phyloP scores from a whole-genome alignment of 2,888 invertebrate genomes.

The Diaprepes abbreviatus region DNA sequence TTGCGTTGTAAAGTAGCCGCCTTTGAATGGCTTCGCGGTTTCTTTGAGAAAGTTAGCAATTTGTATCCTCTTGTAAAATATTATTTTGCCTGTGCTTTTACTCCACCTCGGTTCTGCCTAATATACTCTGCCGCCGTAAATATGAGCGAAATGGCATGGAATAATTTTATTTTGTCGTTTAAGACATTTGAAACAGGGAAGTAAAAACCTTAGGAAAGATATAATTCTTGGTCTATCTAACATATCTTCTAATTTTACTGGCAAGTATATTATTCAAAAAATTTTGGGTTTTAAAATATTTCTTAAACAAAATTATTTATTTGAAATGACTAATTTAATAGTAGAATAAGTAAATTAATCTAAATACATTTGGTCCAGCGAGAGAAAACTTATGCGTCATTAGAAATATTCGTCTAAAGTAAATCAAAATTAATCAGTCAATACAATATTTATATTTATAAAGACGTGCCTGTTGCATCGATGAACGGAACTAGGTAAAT shows the following conservation, averaged over 20 bases:
- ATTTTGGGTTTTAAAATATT: too few species aligned
- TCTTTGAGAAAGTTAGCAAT: conserved; percentile 61
- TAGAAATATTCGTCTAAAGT: too few species aligned
- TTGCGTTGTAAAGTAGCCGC: conserved; percentile 35
- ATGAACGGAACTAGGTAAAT: too few species aligned
- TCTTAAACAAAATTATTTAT: too few species aligned
- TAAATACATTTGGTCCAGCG: too few species aligned
- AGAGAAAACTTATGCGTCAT: too few species aligned
- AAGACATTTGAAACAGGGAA: conserved; percentile 34
- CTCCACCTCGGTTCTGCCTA: conserved; percentile 54
- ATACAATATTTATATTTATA: too few species aligned
- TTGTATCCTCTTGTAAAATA: conserved; percentile 63
- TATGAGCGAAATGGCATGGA: conserved; percentile 56
- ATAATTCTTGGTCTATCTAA: conserved; percentile 7
- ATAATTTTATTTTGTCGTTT: conserved; percentile 55
- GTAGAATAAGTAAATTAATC: too few species aligned
- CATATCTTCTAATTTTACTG: not conserved
- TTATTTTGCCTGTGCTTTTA: conserved; percentile 57
- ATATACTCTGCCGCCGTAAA: conserved; percentile 56
- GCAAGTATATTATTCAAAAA: not conserved
- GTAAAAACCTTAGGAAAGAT: conserved; percentile 16
- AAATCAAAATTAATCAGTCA: too few species aligned
- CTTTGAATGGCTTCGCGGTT: conserved; percentile 50
- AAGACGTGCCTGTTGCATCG: too few species aligned
- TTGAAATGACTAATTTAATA: too few species aligned